Percentiles rank a stretch among this genome's conserved stretches.
phyloP scores from a whole-genome alignment of 2,113 vertebrate species.

The Phylloscopus trochiloides region DNA sequence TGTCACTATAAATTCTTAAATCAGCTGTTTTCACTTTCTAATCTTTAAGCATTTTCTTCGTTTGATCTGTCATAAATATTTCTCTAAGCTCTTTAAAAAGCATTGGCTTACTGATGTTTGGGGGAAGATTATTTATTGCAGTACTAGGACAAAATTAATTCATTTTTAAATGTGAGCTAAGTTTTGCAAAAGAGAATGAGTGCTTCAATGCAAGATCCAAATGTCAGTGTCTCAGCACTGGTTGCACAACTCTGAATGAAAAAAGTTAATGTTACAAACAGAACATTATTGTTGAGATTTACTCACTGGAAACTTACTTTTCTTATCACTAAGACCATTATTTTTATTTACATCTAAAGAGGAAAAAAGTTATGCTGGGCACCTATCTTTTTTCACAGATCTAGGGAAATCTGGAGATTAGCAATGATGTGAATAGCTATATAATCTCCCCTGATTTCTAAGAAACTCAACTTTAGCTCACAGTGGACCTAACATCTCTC shows the following conservation, averaged over 20 bases:
- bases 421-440: not conserved
- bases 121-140: not conserved
- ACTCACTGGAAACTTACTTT: not conserved
- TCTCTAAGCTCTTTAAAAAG: not conserved
- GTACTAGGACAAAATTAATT: not conserved
- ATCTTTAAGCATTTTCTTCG: not conserved
- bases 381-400: not conserved
- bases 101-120: not conserved
- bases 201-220: not conserved
- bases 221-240: not conserved
- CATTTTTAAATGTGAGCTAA: not conserved
- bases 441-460: not conserved
- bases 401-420: not conserved
- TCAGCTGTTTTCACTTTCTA: not conserved
- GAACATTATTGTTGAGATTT: not conserved
- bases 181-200: not conserved
- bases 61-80: not conserved
- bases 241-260: not conserved
- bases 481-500: not conserved
- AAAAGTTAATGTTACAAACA: not conserved
- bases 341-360: not conserved
- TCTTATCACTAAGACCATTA: not conserved
- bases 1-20: not conserved
- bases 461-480: not conserved
- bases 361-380: not conserved